Base-by-base conservation (phyloP, 1,140 invertebrate genomes). In the Thaumetopoea pityocampa region DNA sequence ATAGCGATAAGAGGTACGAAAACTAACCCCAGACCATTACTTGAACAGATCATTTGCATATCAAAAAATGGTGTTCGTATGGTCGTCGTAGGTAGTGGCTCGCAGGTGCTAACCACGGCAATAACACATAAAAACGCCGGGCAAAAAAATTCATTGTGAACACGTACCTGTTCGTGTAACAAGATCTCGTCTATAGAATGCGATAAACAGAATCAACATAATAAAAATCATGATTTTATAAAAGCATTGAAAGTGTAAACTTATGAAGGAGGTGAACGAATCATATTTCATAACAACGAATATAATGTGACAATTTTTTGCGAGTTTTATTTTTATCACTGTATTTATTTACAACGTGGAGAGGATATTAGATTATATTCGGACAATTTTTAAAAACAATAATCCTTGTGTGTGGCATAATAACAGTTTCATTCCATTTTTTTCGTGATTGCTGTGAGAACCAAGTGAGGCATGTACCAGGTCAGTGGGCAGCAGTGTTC, bases 281-380 rank as follows among this genome's bases (percentile, higher is more conserved):
- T 77, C 65, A 30, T 54, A 47, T 80, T 77, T 61, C 76, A 69
- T 72, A 80, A 80, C 70, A 77, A 61, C 53, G 53, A 69, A 72
- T 63, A 58, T 55, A 68, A 77, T 74, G 70, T 65, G 38, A 58
- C 54, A 54, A 65, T 66, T 68, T 69, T 74, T 72, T 54, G 57
- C 59, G 30, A 42, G 45, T 57, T 58, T 64, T 59, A 65, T 63
- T 41, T 46, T 29, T 46, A 33, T 57, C n/a, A n/a, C n/a, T n/a
- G n/a, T n/a, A n/a, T n/a, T n/a, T n/a, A n/a, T n/a, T n/a, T n/a
- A n/a, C n/a, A n/a, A n/a, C n/a, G n/a, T n/a, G n/a, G n/a, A n/a
- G n/a, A n/a, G n/a, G n/a, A n/a, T n/a, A n/a, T n/a, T n/a, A n/a
- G n/a, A n/a, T n/a, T n/a, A n/a, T n/a, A n/a, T n/a, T n/a, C n/a